Conservation (phyloP, 2,113 vertebrate species). For the Bubalus kerabau region DNA sequence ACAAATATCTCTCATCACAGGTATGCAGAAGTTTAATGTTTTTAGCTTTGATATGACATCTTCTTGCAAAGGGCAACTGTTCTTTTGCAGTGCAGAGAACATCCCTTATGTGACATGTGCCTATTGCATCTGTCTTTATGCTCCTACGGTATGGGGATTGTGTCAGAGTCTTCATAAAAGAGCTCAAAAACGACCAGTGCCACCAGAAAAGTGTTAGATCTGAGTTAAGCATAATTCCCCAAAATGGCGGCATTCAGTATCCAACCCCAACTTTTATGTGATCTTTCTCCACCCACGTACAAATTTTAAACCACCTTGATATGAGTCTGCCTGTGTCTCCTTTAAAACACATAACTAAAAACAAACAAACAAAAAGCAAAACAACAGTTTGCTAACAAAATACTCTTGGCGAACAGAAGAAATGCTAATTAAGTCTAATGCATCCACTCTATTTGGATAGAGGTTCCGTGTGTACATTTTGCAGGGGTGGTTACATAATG, state of each 20-base stretch:
- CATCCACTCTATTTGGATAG: background rate
- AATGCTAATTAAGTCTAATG: background rate
- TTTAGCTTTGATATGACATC: background rate
- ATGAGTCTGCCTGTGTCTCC: background rate
- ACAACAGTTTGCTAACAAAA: background rate
- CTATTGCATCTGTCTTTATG: background rate
- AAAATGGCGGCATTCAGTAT: background rate
- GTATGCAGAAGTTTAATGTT: background rate
- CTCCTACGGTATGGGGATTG: fast-evolving
- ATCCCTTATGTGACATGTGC: fast-evolving
- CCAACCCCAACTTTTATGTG: background rate
- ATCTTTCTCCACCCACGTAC: background rate
- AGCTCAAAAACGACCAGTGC: background rate
- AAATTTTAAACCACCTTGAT: background rate
- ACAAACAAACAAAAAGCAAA: background rate
- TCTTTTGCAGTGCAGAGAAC: background rate
- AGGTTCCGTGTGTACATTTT: background rate
- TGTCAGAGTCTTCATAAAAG: background rate
- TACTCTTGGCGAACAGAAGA: background rate
- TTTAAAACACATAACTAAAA: background rate
- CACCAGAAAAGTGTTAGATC: background rate
- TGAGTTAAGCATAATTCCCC: background rate
- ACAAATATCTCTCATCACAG: background rate
- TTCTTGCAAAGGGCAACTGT: background rate
- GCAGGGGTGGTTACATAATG: background rate